Evolutionary conservation across 2,888 invertebrate species (phyloP), one percentile per base, ranked within the genome.

Genomic region (Brachyptera putata): DNA sequence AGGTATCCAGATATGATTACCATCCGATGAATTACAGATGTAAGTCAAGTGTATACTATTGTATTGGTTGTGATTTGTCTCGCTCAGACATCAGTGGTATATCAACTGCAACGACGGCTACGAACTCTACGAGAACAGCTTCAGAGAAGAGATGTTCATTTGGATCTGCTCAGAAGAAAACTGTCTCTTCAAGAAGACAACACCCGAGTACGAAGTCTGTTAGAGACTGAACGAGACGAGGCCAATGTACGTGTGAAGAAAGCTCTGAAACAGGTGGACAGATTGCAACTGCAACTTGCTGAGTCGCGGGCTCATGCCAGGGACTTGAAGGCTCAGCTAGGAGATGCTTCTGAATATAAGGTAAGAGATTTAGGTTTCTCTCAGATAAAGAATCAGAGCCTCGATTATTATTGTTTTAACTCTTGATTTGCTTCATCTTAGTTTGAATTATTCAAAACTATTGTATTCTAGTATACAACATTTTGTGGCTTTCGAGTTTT

Each of bases 61-160:
- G n/a, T n/a, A n/a, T n/a, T n/a, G n/a, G n/a, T n/a, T n/a, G n/a
- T n/a, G n/a, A n/a, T 46, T 46, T 57, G 4, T 1, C 24, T 24
- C 14, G 49, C 4, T 43, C 22, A 91, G 89, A 90, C 89, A 22
- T 87, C 87, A 5, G 84, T 89, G n/a, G 88, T 92, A 56, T 94
- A 95, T 74, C 92, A 91, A 71, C 81, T 95, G 37, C 95, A 95
- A 75, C 80, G 94, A 62, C 82, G 94, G 64, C 86, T 93, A 36
- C 84, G 93, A 66, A 88, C 89, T 5, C 76, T 95, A 13, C 82
- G 94, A 55, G 95, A 95, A 72, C 95, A 96, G 73, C 79, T 95
- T 26, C 94, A 95, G 71, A 84, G 94, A 60, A 87, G 94, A 69
- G 96, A 96, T 72, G 79, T 95, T 39, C 95, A 96, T 73, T 77